Evolutionary conservation across 2,888 invertebrate genomes (phyloP).

Genomic region (Agrilus cyanescens): DNA sequence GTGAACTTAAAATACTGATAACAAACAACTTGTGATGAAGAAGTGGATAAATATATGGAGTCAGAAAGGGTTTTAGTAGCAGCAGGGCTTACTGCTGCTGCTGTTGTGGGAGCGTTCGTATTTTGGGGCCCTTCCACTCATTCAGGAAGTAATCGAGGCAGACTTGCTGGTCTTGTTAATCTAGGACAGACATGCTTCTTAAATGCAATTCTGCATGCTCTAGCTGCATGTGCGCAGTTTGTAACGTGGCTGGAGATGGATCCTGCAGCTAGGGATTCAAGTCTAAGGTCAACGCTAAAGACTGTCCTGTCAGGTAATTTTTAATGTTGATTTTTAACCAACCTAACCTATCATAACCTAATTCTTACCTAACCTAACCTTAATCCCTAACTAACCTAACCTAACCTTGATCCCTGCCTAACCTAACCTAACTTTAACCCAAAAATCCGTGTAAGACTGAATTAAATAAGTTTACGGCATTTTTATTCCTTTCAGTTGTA

Average conservation of each 20-base stretch:
- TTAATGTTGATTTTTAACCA: conserved; percentile 7
- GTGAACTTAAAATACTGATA: too few relatives aligned
- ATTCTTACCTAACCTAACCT: too few relatives aligned
- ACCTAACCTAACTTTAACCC: too few relatives aligned
- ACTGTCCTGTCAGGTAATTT: conserved; percentile 59
- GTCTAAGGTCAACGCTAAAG: conserved; percentile 61
- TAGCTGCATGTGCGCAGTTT: conserved; percentile 78
- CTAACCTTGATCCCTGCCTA: too few relatives aligned
- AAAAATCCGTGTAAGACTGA: too few relatives aligned
- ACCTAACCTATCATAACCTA: too few relatives aligned
- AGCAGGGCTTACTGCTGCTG: conserved; percentile 67
- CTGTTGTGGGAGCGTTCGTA: conserved; percentile 73
- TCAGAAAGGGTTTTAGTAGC: conserved; percentile 67
- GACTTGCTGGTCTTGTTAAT: conserved; percentile 78
- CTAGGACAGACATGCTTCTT: conserved; percentile 88
- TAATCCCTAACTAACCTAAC: too few relatives aligned
- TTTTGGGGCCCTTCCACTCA: conserved; percentile 66
- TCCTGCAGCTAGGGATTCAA: conserved; percentile 49
- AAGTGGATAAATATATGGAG: conserved; percentile 40
- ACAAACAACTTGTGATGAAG: too few relatives aligned
- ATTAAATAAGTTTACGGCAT: too few relatives aligned
- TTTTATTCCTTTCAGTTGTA: conserved; percentile 40
- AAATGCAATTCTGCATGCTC: conserved; percentile 80
- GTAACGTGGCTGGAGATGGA: conserved; percentile 69
- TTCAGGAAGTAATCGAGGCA: conserved; percentile 45